Percentiles rank a stretch among this genome's conserved stretches.
These are phyloP conservation scores for Callochromis pleurospilus DNA, from an alignment of 2,113 vertebrate species.

Conservation along the genomic window DNA sequence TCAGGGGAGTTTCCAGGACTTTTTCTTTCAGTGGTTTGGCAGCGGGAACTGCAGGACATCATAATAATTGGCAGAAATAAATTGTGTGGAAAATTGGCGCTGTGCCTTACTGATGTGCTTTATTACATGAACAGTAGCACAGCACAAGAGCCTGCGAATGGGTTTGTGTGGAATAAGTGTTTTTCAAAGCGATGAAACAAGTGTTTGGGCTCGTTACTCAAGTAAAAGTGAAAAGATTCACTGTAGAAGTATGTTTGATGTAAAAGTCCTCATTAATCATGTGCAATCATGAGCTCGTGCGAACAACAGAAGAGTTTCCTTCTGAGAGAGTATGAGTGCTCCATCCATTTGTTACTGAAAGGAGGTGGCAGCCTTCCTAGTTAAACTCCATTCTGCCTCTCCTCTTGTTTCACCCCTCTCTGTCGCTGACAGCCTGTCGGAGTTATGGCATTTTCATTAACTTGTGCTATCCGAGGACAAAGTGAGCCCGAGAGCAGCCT, in stretches of 20 bases:
- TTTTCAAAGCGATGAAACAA: neutral
- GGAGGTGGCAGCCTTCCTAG: neutral
- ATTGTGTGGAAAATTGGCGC: neutral
- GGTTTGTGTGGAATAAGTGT: neutral
- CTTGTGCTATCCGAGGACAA: neutral
- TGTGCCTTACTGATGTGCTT: neutral
- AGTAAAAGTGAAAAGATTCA: neutral
- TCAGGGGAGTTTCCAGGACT: neutral
- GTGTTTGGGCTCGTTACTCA: neutral
- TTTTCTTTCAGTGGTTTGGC: neutral
- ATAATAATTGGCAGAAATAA: neutral
- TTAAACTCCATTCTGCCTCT: neutral
- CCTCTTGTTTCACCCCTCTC: neutral
- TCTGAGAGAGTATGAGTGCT: neutral
- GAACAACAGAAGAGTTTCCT: neutral
- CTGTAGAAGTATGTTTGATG: neutral
- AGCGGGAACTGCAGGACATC: neutral
- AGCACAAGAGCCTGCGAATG: neutral
- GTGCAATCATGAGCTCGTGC: neutral
- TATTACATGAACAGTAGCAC: neutral
- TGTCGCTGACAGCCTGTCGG: neutral
- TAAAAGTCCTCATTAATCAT: neutral
- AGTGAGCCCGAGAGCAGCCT: neutral
- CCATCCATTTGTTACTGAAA: neutral
- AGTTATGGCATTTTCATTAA: constrained; percentile 33